phyloP scores from a whole-genome alignment of 2,113 vertebrate species.

The Isichthys henryi region DNA sequence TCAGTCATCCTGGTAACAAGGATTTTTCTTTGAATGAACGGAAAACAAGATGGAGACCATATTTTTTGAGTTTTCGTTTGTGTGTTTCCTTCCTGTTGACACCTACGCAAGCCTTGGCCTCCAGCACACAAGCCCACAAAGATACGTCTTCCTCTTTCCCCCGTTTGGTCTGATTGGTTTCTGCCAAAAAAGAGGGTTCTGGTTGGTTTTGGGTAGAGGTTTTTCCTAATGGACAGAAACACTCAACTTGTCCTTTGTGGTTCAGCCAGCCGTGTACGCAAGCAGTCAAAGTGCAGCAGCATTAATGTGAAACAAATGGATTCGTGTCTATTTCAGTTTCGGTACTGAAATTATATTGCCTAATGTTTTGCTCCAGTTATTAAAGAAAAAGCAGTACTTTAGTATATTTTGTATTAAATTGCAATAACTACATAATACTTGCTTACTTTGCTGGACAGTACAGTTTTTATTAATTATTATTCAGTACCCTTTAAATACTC shows the following conservation, averaged over 20 bases:
- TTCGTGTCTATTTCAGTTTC: not conserved
- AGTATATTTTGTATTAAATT: constrained; percentile 19
- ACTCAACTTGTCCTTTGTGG: not conserved
- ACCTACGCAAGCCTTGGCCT: not conserved
- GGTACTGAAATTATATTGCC: not conserved
- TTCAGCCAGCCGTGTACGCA: not conserved
- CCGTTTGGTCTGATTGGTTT: not conserved
- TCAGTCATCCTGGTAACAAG: not conserved
- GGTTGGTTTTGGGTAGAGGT: not conserved
- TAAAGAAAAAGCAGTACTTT: not conserved
- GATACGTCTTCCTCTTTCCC: not conserved
- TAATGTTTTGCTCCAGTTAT: constrained; percentile 6
- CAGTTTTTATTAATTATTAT: constrained; percentile 3
- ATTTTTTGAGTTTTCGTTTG: not conserved
- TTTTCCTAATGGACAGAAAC: not conserved
- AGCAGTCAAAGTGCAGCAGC: not conserved
- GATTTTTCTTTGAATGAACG: not conserved
- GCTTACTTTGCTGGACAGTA: not conserved
- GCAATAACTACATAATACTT: constrained; percentile 25
- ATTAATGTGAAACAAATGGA: not conserved
- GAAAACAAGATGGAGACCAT: not conserved
- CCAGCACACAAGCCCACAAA: not conserved
- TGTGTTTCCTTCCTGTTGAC: not conserved
- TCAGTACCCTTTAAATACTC: not conserved
- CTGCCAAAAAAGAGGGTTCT: not conserved